A percentile compares a stretch with the other conserved stretches of the same genome.
phyloP scores from a whole-genome alignment of 2,113 vertebrate genomes.

The Odocoileus hemionus region DNA sequence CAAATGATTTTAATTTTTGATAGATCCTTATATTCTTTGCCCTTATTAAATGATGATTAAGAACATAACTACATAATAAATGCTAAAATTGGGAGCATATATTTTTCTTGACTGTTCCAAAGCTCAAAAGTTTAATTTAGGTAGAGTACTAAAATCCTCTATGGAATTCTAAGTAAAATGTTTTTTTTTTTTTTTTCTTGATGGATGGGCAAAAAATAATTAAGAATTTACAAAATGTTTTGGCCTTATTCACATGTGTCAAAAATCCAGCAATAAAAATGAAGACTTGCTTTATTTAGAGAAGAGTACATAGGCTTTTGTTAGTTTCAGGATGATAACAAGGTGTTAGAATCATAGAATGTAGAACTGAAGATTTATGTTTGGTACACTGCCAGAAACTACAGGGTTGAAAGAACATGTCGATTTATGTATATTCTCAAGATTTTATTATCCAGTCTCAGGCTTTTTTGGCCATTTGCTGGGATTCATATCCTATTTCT shows the following conservation, averaged over 20 bases:
- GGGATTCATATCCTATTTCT: slow-evolving; percentile 36
- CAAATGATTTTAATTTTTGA: not conserved
- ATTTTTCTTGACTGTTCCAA: slow-evolving; percentile 25
- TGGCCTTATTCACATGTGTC: not conserved
- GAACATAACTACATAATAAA: not conserved
- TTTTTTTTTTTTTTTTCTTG: not conserved
- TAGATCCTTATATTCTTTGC: not conserved
- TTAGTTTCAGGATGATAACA: slow-evolving; percentile 41
- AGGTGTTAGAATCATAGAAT: slow-evolving; percentile 47
- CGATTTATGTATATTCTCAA: slow-evolving; percentile 14
- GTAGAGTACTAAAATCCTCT: slow-evolving; percentile 1
- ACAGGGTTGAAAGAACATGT: slow-evolving; percentile 24
- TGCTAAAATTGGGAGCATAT: not conserved
- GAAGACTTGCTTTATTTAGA: slow-evolving; percentile 26
- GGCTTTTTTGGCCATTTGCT: not conserved
- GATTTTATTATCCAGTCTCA: not conserved
- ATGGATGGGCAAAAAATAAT: not conserved
- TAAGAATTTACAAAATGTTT: slow-evolving; percentile 36
- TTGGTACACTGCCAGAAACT: slow-evolving; percentile 66
- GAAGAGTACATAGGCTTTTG: not conserved
- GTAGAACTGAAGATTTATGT: slow-evolving; percentile 37
- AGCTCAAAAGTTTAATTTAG: slow-evolving; percentile 1
- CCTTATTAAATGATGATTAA: not conserved
- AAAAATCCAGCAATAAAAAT: slow-evolving; percentile 28
- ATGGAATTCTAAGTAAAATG: not conserved